These are phyloP conservation scores for Melanostoma mellinum DNA, from an alignment of 2,888 invertebrate genomes.

Conservation along the genomic window DNA sequence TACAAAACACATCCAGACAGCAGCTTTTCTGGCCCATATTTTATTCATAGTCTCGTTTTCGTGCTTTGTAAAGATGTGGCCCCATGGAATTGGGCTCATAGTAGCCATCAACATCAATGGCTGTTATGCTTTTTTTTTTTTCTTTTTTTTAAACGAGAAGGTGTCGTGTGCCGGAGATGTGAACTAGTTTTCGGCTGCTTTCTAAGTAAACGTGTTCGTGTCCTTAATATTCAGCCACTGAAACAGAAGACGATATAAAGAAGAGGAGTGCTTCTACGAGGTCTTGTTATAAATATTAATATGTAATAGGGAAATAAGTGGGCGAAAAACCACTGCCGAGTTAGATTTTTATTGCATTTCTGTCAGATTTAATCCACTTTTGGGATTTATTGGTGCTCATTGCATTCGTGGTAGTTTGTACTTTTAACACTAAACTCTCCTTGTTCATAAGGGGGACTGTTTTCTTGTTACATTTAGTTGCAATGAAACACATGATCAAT, in stretches of 20 bases:
- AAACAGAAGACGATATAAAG: background rate
- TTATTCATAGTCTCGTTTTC: constrained; percentile 61
- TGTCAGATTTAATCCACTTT: constrained; percentile 61
- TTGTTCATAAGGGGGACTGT: background rate
- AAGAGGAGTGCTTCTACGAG: constrained; percentile 1
- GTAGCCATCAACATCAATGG: constrained; percentile 55
- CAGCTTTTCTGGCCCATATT: constrained; percentile 36
- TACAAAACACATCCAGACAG: background rate
- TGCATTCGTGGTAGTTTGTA: constrained; percentile 19
- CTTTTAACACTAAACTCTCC: background rate
- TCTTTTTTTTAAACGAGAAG: background rate
- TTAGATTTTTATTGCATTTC: constrained; percentile 57
- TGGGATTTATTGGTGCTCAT: constrained; percentile 40
- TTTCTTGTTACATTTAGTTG: background rate
- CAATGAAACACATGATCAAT: constrained; percentile 15
- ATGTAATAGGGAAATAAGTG: constrained; percentile 60
- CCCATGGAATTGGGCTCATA: constrained; percentile 55
- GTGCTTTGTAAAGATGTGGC: constrained; percentile 58
- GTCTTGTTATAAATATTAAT: constrained; percentile 58
- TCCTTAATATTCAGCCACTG: constrained; percentile 28
- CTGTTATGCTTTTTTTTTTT: constrained; percentile 28
- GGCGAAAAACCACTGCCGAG: constrained; percentile 52
- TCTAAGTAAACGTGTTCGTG: constrained; percentile 29
- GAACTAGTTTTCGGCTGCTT: constrained; percentile 40
- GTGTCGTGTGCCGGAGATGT: constrained; percentile 33